Conservation (phyloP, 2,113 vertebrate genomes). For the Pycnonotus jocosus region DNA sequence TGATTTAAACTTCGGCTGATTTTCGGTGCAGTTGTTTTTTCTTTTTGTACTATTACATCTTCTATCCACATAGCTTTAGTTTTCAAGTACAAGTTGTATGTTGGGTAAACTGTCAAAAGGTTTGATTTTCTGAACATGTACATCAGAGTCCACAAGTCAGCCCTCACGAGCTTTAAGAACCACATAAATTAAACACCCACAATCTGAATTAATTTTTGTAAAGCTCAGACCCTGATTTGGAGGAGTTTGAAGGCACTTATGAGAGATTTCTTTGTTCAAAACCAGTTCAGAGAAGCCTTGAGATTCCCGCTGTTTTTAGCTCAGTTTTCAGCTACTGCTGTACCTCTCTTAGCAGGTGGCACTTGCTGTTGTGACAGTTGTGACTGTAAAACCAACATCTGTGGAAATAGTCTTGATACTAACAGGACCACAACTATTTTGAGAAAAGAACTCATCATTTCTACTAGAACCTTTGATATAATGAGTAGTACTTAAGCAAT, state of each 20-base stretch:
- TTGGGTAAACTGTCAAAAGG: background rate
- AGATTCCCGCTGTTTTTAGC: background rate
- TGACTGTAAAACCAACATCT: background rate
- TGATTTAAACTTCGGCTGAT: background rate
- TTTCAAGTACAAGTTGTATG: background rate
- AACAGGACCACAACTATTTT: background rate
- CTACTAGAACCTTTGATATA: background rate
- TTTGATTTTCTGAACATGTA: background rate
- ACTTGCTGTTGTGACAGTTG: background rate
- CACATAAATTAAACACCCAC: background rate
- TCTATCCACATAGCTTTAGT: background rate
- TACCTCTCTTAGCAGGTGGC: background rate
- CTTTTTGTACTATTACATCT: background rate
- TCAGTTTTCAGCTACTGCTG: background rate
- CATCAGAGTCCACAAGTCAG: background rate
- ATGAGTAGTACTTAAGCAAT: background rate
- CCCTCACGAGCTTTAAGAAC: background rate
- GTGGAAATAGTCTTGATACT: background rate
- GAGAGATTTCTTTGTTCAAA: background rate
- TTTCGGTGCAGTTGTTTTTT: background rate
- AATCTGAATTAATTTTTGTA: background rate
- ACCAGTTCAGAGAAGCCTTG: background rate
- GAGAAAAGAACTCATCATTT: background rate
- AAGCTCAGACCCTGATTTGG: background rate
- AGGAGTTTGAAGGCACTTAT: background rate